Evolutionary conservation across 2,888 invertebrate genomes (phyloP), one percentile per base, ranked within the genome.

Genomic region (Helicoverpa assulta): DNA sequence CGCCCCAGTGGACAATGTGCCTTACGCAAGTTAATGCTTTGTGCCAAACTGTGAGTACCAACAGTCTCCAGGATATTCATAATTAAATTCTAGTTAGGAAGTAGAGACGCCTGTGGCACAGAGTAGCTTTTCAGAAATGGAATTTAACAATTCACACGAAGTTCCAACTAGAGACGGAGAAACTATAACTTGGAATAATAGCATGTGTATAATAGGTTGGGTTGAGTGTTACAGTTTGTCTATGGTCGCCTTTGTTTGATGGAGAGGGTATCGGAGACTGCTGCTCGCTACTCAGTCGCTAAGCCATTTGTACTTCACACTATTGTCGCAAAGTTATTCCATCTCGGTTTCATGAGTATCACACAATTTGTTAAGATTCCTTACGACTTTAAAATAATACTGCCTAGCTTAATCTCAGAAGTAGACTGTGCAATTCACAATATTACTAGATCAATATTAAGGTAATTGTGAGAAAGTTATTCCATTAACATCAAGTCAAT

Each of bases 61-160:
- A 86, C 86, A 89, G 90, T 90, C 91, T 90, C 93, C 78, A 89
- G 89, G 89, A 87, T 91, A 90, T 94, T 89, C 92, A 94, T 94
- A 92, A 94, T 94, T 94, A 94, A 94, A 94, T 93, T 94, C 93
- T 93, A 91, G 92, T 94, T 94, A 93, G 90, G 88, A 91, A 93
- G 90, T 90, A 89, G 85, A 86, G 86, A 86, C 88, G 90, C 90
- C 67, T 78, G 88, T 86, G 89, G 88, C 89, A 75, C 87, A 87
- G 86, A 89, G 89, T 88, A 89, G 90, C 91, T 89, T 90, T 91
- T 88, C 91, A 90, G 90, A 89, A 91, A 94, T 94, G 90, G 91
- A 93, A 93, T 94, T 94, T 94, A 94, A 94, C 94, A 92, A 94
- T 94, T 94, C 94, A 94, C 93, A 90, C 89, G 86, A 90, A 93